Evolutionary conservation across 2,113 vertebrate species (phyloP), one percentile per base, ranked within the genome.

Genomic region (Siniperca knerii): DNA sequence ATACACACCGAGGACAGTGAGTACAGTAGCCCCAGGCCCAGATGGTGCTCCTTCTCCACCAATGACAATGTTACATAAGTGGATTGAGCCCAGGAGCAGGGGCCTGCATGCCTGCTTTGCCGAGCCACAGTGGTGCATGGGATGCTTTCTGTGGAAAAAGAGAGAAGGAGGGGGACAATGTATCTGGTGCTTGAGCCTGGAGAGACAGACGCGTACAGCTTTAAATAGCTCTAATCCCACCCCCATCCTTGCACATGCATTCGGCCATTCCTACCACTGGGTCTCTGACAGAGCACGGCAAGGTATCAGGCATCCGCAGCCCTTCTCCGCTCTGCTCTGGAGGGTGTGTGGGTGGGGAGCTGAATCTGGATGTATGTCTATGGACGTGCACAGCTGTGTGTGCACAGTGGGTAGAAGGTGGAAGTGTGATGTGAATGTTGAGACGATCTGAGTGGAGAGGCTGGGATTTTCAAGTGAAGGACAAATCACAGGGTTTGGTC

Each of bases 221-320:
- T 94, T 92, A 94, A 95, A 95, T 95, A 95, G 94, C 85, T 85
- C 74, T 91, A 92, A 93, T 94, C 91, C 93, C 87, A 75, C 90
- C 86, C 61, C 84, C 90, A 86, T 90, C 85, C 85, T 81, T 73
- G 69, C 90, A 91, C 91, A 89, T 82, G 84, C 74, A 82, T 82
- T 89, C 61, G 75, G 81, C 87, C 90, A 91, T 92, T 94, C 73
- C 85, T 91, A 88, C 81, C 84, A 83, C 81, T 29, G 81, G 86
- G 86, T 93, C 79, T 86, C 79, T 89, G 87, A 80, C 83, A 79
- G 84, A 84, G 83, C 81, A 68, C 62, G 42, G 72, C 16, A 67
- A 90, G 67, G 83, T 85, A 88, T 92, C 82, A 77, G 86, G 82
- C 73, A 78, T 84, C 61, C 65, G 12, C 89, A 83, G 78, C 68